Base-by-base conservation (phyloP, 1,140 invertebrate species). In the Zaprionus tsacasi region DNA sequence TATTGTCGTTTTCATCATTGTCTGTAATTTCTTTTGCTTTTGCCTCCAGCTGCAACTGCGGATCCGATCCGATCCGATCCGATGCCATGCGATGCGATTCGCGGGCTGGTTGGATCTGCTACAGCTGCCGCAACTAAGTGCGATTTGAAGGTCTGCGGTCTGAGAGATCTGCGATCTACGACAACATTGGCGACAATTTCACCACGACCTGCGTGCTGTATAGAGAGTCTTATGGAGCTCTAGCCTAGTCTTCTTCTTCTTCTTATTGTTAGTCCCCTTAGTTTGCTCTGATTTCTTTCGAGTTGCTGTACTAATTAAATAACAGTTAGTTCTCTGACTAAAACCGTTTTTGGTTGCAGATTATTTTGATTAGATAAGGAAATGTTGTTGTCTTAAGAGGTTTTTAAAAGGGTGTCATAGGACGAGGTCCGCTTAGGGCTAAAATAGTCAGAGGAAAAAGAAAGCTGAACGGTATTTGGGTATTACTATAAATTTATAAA, bases 1-100 rank as follows among this genome's bases (percentile, higher is more conserved):
- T 82, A 91, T 91, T 91, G 89, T 91, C 89, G 89, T 91, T 87
- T 91, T 89, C 86, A 86, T 89, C 81, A 86, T 89, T 86, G 81
- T 91, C 68, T 70, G 79, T 76, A 81, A 79, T 86, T 86, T 86
- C 82, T 75, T 78, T 70, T 43, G 57, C 70, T 67, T 78, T 67
- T 43, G 57, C 60, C 57, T 76, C 55, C 61, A 76, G 73, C 68
- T 76, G 73, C 60, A 45, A 38, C 45, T 57, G 27, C 54, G 33
- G 27, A 27, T 38, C 6, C 7, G 36, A 27, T 55, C 27, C 7
- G 36, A 27, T 55, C 27, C 7, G 33, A 35, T 35, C 4, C 30
- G 30, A 15, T 35, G 30, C 27, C 30, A 15, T 38, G 57, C 1
- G 55, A 17, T 52, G 45, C 17, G 48, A 36, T 59, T 36, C 15